Percentiles rank a stretch among this genome's conserved stretches.
Evolutionary conservation across 2,888 invertebrate genomes (phyloP).

Genomic region (Punctoribates punctum): DNA sequence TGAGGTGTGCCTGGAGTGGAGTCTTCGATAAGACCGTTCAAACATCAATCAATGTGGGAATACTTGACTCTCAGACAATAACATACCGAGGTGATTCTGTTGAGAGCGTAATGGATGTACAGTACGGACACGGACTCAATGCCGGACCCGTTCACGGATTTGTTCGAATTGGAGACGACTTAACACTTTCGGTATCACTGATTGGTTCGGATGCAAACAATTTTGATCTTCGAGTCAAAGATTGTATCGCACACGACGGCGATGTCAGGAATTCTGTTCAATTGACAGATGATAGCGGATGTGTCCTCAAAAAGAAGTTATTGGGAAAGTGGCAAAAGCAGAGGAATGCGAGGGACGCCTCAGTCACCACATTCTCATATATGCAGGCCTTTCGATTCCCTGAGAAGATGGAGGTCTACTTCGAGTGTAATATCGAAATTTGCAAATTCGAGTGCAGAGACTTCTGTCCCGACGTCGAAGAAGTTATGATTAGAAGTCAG

Average conservation of each 20-base stretch:
- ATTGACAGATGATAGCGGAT: slow-evolving; percentile 70
- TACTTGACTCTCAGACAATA: slow-evolving; percentile 73
- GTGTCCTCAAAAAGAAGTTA: slow-evolving; percentile 71
- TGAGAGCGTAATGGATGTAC: slow-evolving; percentile 69
- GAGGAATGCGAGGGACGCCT: slow-evolving; percentile 68
- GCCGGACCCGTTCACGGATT: slow-evolving; percentile 70
- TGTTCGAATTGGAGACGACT: slow-evolving; percentile 74
- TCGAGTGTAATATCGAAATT: slow-evolving; percentile 75
- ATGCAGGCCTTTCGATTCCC: slow-evolving; percentile 72
- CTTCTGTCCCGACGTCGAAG: slow-evolving; percentile 39
- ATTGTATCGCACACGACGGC: slow-evolving; percentile 71
- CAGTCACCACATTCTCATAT: slow-evolving; percentile 71
- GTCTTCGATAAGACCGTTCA: slow-evolving; percentile 70
- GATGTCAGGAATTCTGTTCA: slow-evolving; percentile 64
- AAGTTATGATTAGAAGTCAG: slow-evolving; percentile 6
- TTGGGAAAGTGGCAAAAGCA: slow-evolving; percentile 78
- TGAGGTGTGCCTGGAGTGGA: slow-evolving; percentile 77
- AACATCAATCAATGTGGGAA: slow-evolving; percentile 71
- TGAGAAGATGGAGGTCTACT: slow-evolving; percentile 74
- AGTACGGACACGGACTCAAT: slow-evolving; percentile 65
- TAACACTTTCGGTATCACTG: slow-evolving; percentile 74
- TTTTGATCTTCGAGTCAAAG: slow-evolving; percentile 71
- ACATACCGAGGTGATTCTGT: slow-evolving; percentile 81
- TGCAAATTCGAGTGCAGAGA: slow-evolving; percentile 74
- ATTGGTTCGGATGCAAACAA: slow-evolving; percentile 67